These are phyloP conservation scores for Pangasianodon hypophthalmus DNA, from an alignment of 2,113 vertebrate species.

Conservation along the genomic window DNA sequence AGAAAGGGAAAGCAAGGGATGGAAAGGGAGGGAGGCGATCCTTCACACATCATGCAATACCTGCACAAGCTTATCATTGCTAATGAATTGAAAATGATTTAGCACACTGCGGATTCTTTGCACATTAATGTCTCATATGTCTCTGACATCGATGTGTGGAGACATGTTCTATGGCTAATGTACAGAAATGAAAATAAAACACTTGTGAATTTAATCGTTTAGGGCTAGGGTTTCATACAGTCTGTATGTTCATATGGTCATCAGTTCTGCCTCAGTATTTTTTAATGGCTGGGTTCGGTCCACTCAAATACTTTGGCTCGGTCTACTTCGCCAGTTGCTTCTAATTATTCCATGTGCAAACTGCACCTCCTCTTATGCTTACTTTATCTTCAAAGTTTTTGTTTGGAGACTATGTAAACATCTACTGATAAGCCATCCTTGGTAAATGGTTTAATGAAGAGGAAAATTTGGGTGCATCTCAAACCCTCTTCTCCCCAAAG, in stretches of 20 bases:
- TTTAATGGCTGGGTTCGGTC: neutral
- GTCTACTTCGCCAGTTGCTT: neutral
- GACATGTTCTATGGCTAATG: neutral
- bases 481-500: slow-evolving; percentile 1
- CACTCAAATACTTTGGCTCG: neutral
- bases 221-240: neutral
- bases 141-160: neutral
- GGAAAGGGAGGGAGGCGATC: slow-evolving; percentile 16
- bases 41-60: slow-evolving; percentile 21
- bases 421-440: slow-evolving; percentile 44
- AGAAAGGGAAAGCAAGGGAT: slow-evolving; percentile 8
- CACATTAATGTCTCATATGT: neutral
- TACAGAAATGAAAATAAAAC: slow-evolving; percentile 32
- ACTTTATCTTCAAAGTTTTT: slow-evolving; percentile 11
- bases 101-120: neutral
- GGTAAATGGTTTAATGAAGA: slow-evolving; percentile 47
- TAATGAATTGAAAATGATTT: slow-evolving; percentile 32
- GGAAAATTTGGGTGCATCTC: slow-evolving; percentile 24
- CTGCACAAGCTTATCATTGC: slow-evolving; percentile 10
- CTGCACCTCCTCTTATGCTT: slow-evolving; percentile 20
- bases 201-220: slow-evolving; percentile 8
- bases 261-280: neutral
- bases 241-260: neutral
- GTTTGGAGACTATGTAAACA: slow-evolving; percentile 19
- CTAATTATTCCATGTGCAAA: slow-evolving; percentile 23